A percentile compares a stretch with the other conserved stretches of the same genome.
Conservation (phyloP, 2,888 invertebrate species). For the Acrocyrtus sp. region DNA sequence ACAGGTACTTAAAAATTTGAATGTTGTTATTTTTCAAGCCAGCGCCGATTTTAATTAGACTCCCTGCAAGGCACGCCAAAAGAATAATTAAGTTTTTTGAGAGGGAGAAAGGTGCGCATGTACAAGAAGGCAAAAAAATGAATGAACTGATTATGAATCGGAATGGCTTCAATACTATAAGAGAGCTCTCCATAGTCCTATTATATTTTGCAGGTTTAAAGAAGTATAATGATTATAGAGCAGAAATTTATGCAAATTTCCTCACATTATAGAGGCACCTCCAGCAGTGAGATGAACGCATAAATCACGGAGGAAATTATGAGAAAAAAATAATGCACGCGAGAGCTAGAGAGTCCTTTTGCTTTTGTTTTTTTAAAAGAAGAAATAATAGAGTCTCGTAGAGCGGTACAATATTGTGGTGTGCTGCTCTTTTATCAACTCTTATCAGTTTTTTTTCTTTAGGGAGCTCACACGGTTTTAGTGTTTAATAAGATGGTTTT, state of each 20-base stretch:
- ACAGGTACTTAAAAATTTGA: conserved; percentile 21
- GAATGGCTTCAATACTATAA: too few relatives aligned
- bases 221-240: conserved; percentile 62
- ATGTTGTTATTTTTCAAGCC: conserved; percentile 47
- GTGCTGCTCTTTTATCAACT: background rate
- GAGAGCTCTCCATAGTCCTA: too few relatives aligned
- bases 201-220: too few relatives aligned
- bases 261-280: conserved; percentile 53
- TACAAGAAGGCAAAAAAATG: too few relatives aligned
- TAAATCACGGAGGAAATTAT: conserved; percentile 62
- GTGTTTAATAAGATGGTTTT: conserved; percentile 24
- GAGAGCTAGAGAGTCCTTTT: too few relatives aligned
- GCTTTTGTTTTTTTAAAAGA: too few relatives aligned
- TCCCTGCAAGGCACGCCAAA: conserved; percentile 63
- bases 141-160: too few relatives aligned
- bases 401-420: too few relatives aligned
- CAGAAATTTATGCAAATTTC: conserved; percentile 63
- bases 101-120: conserved; percentile 36
- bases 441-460: conserved; percentile 14
- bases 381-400: too few relatives aligned
- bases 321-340: conserved; percentile 49
- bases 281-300: conserved; percentile 62
- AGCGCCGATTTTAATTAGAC: conserved; percentile 63
- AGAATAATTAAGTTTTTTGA: conserved; percentile 62
- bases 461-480: conserved; percentile 26